Base-by-base conservation (phyloP, 2,113 vertebrate species). In the Origma solitaria region DNA sequence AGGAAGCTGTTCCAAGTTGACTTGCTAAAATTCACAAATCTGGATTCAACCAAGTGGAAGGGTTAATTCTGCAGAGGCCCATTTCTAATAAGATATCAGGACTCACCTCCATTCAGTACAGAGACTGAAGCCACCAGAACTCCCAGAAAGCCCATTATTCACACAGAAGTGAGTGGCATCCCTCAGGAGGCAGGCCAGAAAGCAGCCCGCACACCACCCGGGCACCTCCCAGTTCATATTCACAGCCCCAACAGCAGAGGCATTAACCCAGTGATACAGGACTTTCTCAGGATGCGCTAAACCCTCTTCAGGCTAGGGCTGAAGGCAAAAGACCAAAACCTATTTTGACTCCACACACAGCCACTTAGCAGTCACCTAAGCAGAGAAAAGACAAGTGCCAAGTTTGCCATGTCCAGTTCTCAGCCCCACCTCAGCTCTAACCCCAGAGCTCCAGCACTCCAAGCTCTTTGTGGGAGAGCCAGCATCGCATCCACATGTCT, bases 361-460 rank as follows among this genome's bases (percentile, higher is more conserved):
- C 16, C 30, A 23, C 15, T 27, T 10, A 33, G 1, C 35, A 21
- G 11, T 38, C 33, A 51, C 16, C 9, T 38, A 15, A 44, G 33
- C 13, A 65, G 27, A 10, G 11, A 14, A 11, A 30, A 49, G 38
- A 17, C 20, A 7, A 17, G 23, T 0, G 0, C 8, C 15, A 21
- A 5, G 2, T 54, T 56, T 50, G 31, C 22, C 56, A 37, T 13
- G 35, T 37, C 22, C 37, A 18, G 25, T 31, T 13, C 47, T 44
- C 42, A 53, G 31, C 27, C 16, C 25, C 24, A 40, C 45, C 21
- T 47, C 28, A 60, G n/a, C 38, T 92, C 13, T 35, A 30, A 33
- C 9, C 30, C 19, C 45, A 64, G 12, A 11, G 18, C 33, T 58
- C 71, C 50, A 37, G 35, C 24, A 35, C 33, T 69, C 38, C 8